Evolutionary conservation across 2,888 invertebrate species (phyloP), one percentile per base, ranked within the genome.

Genomic region (Drosophila algonquin): DNA sequence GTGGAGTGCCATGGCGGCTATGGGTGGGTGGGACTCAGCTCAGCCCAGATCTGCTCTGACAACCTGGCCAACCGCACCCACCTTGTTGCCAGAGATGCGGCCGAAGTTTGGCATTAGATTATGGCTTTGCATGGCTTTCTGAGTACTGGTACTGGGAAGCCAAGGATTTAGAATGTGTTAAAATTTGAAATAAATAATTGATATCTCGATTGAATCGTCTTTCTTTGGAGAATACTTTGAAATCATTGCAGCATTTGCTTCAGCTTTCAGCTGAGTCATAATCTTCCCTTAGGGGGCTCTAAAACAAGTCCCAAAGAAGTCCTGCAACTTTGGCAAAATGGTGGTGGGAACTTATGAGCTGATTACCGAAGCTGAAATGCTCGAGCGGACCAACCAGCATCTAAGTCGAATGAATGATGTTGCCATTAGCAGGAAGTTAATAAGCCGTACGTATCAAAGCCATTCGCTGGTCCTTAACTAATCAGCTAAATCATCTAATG

Each of bases 321-420:
- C 12, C 14, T 47, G 2, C 24, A 14, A 21, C 3, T 4, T 14
- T 6, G 14, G 40, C 52, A 18, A 18, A 53, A 54, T 54, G 54
- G 54, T 21, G 3, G 5, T 16, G 1, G 4, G 0, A 1, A 1
- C 4, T 3, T 9, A 1, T 2, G 32, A 18, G 5, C 21, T 91
- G 32, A 75, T 91, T 0, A 77, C 68, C 1, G 21, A 51, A 3
- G 68, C 79, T 4, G 89, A 91, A 5, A 63, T 89, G 47, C 12
- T 59, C 7, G 79, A 65, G 0, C 79, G 81, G 0, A 81, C 87
- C 44, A 52, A 58, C 0, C 81, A 79, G 35, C 80, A 73, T 50
- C 0, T 60, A 0, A 65, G 69, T 51, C 81, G 80, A n/a, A 46
- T 91, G 45, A 68, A 51, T n/a, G 90, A 91, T 60, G 50, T 89